These are phyloP conservation scores for Paguma larvata DNA, from an alignment of 2,797 vertebrate genomes.

Conservation along the genomic window DNA sequence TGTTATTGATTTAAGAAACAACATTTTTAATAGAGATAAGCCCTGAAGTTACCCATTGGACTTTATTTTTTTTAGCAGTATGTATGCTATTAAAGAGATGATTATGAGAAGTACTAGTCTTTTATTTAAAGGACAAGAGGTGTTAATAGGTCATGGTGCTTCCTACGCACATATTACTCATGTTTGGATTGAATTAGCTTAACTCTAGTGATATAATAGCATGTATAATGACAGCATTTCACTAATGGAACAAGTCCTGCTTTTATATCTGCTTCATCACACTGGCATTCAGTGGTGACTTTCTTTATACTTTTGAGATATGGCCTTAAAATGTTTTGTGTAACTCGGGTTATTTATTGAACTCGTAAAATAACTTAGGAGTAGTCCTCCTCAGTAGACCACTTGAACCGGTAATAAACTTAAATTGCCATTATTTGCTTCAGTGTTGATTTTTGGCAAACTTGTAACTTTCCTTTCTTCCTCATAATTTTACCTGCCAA, in stretches of 20 bases:
- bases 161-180: background rate
- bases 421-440: background rate
- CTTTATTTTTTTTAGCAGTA: background rate
- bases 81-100: slow-evolving; percentile 31
- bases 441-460: background rate
- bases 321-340: background rate
- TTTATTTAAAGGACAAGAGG: background rate
- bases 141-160: background rate
- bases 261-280: background rate
- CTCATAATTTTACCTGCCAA: background rate
- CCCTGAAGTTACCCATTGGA: background rate
- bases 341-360: slow-evolving; percentile 26
- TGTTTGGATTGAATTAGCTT: slow-evolving; percentile 24
- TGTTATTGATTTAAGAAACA: slow-evolving; percentile 58
- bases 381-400: background rate
- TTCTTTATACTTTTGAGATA: background rate
- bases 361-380: background rate
- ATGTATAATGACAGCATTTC: background rate
- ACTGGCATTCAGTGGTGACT: background rate
- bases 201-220: background rate
- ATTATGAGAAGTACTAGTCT: slow-evolving; percentile 15
- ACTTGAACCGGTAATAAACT: background rate
- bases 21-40: slow-evolving; percentile 54
- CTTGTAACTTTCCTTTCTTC: background rate
- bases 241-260: background rate